Base-by-base conservation (phyloP, 2,113 vertebrate species). In the Smithornis capensis region DNA sequence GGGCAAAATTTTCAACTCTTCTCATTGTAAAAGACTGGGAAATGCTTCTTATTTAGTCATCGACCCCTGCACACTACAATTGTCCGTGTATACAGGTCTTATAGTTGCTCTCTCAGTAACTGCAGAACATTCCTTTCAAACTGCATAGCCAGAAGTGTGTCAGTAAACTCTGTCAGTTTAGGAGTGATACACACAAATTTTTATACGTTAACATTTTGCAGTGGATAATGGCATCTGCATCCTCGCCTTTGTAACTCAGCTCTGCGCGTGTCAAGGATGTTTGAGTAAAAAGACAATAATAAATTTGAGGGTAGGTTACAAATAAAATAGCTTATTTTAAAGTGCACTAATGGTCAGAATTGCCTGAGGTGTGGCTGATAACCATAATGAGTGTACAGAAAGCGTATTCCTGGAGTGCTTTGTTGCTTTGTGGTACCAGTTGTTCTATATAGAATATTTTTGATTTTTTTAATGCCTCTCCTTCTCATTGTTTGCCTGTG, bases 341-440 rank as follows among this genome's bases (percentile, higher is more conserved):
- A 88, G 55, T 23, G 22, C 31, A 31, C 12, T 88, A 95, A 80
- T 76, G 59, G 68, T 85, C 93, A 87, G 87, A 85, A 88, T 87
- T 89, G 83, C 89, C 89, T 92, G 93, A 94, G 86, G 92, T 90
- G 70, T 0, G 55, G 92, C 74, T 83, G 65, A 93, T 95, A 89
- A 80, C 83, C 87, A 90, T 87, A 68, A 75, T 82, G 83, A 93
- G 80, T 65, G 65, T 63, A 79, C 90, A 83, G 79, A 89, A 95
- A 93, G 45, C 83, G 89, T 91, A 89, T 90, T 93, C 49, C 67
- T 73, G 89, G 80, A 95, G 76, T 11, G 40, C 73, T 86, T 78
- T 96, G 79, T 92, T 94, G 73, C 60, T 68, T 94, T 96, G 73
- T 90, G 86, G 67, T 73, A 62, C 0, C 23, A 87, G 37, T 90